These are phyloP conservation scores for Urocolius indicus DNA, from an alignment of 2,113 vertebrate genomes.

Conservation along the genomic window DNA sequence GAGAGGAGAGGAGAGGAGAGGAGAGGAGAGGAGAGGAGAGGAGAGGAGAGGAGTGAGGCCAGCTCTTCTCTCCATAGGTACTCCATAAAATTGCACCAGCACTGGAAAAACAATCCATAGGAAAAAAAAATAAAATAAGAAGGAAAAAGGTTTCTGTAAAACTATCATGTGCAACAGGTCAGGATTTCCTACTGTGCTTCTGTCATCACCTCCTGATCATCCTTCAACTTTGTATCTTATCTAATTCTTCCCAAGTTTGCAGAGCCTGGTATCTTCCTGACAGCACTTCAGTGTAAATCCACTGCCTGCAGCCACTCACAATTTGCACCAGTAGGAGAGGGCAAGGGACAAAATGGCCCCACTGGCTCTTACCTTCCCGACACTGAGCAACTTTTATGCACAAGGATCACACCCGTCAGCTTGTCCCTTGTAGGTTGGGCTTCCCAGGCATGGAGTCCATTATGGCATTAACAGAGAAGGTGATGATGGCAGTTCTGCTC, in stretches of 20 bases:
- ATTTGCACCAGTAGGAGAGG: not conserved
- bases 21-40: not conserved
- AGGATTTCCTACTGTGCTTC: not conserved
- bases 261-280: fast-evolving
- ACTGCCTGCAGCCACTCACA: fast-evolving
- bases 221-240: not conserved
- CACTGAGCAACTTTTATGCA: not conserved
- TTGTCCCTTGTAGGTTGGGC: not conserved
- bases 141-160: not conserved
- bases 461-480: not conserved
- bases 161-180: not conserved
- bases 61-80: not conserved
- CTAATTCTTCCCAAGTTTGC: constrained; percentile 21
- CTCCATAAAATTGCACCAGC: not conserved
- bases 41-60: not conserved
- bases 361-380: not conserved
- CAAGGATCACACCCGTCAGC: not conserved
- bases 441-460: not conserved
- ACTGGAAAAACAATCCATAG: not conserved
- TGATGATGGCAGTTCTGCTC: not conserved
- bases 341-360: not conserved
- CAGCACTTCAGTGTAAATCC: not conserved
- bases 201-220: constrained; percentile 33
- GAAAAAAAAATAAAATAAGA: not conserved
- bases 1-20: not conserved